Conservation (phyloP, 2,888 invertebrate genomes). For the Stramonita haemastoma region DNA sequence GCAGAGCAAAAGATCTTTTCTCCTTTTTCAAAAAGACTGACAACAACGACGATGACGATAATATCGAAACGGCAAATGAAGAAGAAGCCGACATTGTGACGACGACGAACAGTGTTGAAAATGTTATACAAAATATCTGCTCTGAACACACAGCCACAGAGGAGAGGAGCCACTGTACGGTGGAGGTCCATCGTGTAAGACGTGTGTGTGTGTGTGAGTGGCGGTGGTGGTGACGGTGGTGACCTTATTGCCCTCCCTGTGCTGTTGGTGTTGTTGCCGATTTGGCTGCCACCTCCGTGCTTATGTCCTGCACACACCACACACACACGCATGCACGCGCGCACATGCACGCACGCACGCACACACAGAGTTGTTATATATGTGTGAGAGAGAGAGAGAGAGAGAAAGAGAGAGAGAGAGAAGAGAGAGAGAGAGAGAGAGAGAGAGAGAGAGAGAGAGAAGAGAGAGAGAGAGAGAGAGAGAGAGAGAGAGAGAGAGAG, state of each 20-base stretch:
- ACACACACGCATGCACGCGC: background rate
- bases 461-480: too few relatives aligned
- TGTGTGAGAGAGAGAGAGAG: too few relatives aligned
- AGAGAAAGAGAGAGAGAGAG: too few relatives aligned
- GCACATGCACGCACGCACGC: background rate
- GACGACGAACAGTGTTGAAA: background rate
- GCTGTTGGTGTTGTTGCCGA: background rate
- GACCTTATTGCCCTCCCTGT: background rate
- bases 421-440: too few relatives aligned
- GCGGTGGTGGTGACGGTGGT: background rate
- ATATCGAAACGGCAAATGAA: too few relatives aligned
- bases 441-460: too few relatives aligned
- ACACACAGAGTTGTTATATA: too few relatives aligned
- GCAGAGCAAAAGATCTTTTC: too few relatives aligned
- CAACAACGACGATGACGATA: too few relatives aligned
- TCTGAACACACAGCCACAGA: slow-evolving; percentile 10
- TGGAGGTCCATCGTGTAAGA: background rate
- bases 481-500: too few relatives aligned
- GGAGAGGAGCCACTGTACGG: background rate
- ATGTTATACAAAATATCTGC: slow-evolving; percentile 16
- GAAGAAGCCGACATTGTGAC: too few relatives aligned
- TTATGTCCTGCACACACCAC: background rate
- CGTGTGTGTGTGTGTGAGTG: background rate
- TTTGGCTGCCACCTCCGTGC: slow-evolving; percentile 1
- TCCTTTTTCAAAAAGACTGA: too few relatives aligned